Base-by-base conservation (phyloP, 2,797 vertebrate genomes). In the Gymnodraco acuticeps region DNA sequence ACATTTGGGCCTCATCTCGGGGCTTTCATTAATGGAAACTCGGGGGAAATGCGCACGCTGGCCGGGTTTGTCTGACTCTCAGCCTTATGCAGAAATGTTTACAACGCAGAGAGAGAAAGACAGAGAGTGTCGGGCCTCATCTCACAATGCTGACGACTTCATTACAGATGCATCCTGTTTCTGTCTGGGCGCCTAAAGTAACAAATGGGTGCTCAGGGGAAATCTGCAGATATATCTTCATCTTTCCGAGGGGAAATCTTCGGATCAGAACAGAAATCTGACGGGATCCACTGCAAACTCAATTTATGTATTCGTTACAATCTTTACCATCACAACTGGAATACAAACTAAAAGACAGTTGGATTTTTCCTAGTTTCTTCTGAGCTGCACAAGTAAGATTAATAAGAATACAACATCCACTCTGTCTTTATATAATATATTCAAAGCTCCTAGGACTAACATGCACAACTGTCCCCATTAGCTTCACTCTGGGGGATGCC, bases 1-100 rank as follows among this genome's bases (percentile, higher is more conserved):
- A 74, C 83, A 80, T 77, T 81, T 50, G 16, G 63, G 63, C 68
- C 67, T 81, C 73, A 59, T 75, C 61, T 73, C 71, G 72, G 4
- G 54, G 38, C 27, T 87, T 87, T 82, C 45, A 71, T 88, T 75
- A 67, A 61, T 65, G 65, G 52, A 64, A 73, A 80, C 88, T 81
- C 80, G 0, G 3, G 89, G 87, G 90, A 89, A 90, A 90, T 90
- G 70, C 75, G 62, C 3, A 14, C 6, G 55, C 59, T 74, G 81
- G 82, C 66, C 0, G 11, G 11, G 47, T 72, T 70, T 17, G 12
- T 47, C 64, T 50, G 75, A 81, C 68, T 65, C 78, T 65, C 48
- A 74, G 70, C 52, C 60, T 54, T 3, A 52, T 60, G 83, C 69
- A 64, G 75, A 77, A 59, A 75, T 81, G 77, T 76, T 78, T 72